Evolutionary conservation across 2,797 vertebrate species (phyloP).

Genomic region (Scleropages formosus): DNA sequence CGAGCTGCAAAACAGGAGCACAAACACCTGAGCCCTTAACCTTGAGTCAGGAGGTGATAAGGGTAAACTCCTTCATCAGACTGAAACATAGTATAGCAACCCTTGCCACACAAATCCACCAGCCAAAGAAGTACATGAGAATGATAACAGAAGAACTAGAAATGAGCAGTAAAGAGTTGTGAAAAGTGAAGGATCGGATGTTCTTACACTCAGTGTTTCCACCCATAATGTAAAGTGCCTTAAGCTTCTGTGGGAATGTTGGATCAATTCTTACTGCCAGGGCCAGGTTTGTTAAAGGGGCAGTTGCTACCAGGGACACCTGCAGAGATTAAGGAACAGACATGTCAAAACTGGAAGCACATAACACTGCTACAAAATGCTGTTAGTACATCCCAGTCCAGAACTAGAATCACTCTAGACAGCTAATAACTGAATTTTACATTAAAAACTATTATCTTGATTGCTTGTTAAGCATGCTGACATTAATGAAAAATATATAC

Average conservation of each 20-base stretch:
- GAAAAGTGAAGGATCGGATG: not conserved
- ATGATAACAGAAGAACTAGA: not conserved
- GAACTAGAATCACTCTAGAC: no score
- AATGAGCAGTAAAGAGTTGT: not conserved
- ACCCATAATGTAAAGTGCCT: conserved; percentile 73
- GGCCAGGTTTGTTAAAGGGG: conserved; percentile 76
- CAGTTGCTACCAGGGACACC: conserved; percentile 71
- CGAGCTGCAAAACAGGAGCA: conserved; percentile 55
- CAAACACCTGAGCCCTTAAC: not conserved
- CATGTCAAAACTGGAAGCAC: no score
- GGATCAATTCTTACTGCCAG: conserved; percentile 73
- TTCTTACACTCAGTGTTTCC: conserved; percentile 73
- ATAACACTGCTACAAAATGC: no score
- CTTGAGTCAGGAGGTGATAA: not conserved
- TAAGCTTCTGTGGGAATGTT: conserved; percentile 66
- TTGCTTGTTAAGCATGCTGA: not conserved
- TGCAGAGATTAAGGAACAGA: conserved; percentile 37
- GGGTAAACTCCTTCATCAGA: no score
- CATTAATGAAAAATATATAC: not conserved
- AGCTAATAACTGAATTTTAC: no score
- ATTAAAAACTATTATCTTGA: no score
- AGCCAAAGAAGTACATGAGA: not conserved
- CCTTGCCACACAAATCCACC: not conserved
- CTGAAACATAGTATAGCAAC: no score
- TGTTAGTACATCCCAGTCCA: no score